Evolutionary conservation across 2,797 vertebrate species (phyloP), one percentile per base, ranked within the genome.

Genomic region (Heteromormyrus szaboi): DNA sequence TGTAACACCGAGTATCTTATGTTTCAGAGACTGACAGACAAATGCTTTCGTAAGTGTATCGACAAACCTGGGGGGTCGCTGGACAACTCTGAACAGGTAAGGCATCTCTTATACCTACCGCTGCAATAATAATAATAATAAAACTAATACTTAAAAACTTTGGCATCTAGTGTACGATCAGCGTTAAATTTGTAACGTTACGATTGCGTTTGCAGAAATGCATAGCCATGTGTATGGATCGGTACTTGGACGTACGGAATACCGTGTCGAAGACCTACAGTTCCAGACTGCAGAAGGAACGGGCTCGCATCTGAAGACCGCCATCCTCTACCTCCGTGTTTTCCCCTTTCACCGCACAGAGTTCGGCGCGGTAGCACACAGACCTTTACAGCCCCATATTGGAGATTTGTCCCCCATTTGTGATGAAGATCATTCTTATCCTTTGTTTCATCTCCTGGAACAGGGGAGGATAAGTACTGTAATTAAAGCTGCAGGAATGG

Each of bases 211-310:
- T 81, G n/a, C 22, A 99, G 99, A 99, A 99, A 92, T 99, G 99
- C 92, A 97, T 99, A 84, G 98, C 98, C 89, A 99, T 99, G 99
- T 99, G 98, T 87, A 99, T 99, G 99, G 99, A 99, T 93, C 97
- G 98, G 9, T 99, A 99, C 91, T 98, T 99, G 98, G 99, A 99
- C 8, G 95, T 97, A 85, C 99, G 99, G 99, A 99, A 99, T 94
- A 98, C 97, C 0, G 98, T 99, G 86, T 99, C 98, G 33, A 95
- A 97, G 81, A 96, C 98, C 12, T 99, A 99, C 94, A 99, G 98
- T 92, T 97, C 97, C 8, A 96, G 99, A 92, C 91, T 99, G 92
- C 98, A 99, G 94, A 95, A 94, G 91, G 99, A 99, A 92, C 94
- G 98, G 90, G 97, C 98, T 33, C 97, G 97, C 88, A 97, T 99